Conservation (phyloP, 2,888 invertebrate genomes). For the Synergus laeviventris region DNA sequence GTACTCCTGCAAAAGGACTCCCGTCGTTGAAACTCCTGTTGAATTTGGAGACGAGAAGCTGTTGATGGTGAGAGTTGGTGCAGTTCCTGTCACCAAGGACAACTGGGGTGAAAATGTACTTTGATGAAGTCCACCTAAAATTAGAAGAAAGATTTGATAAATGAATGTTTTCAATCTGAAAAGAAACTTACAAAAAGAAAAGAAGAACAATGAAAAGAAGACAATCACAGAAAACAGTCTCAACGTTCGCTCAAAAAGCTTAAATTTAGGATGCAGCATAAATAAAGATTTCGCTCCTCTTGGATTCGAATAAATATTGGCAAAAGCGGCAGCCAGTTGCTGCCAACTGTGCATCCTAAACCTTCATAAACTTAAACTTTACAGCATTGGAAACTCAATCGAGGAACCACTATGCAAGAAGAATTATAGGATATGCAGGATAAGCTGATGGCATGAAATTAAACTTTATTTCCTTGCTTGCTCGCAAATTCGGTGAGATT, state of each 20-base stretch:
- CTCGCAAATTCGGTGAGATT: neutral
- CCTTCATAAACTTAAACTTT: too few species aligned
- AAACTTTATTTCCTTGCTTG: slow-evolving; percentile 35
- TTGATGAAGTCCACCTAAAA: slow-evolving; percentile 67
- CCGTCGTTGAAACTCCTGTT: slow-evolving; percentile 65
- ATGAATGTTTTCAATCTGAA: neutral
- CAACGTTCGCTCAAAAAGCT: too few species aligned
- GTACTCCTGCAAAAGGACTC: slow-evolving; percentile 73
- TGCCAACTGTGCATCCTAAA: slow-evolving; percentile 37
- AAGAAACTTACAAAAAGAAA: neutral
- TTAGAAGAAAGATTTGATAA: slow-evolving; percentile 1
- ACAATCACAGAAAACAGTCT: neutral
- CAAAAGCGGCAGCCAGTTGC: slow-evolving; percentile 36
- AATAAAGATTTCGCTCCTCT: neutral
- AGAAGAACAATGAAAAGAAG: too few species aligned
- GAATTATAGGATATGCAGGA: slow-evolving; percentile 39
- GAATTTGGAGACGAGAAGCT: slow-evolving; percentile 70
- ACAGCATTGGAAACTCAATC: neutral
- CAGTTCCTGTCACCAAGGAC: slow-evolving; percentile 69
- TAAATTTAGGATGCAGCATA: too few species aligned
- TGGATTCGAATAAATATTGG: slow-evolving; percentile 30
- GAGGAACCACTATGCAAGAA: slow-evolving; percentile 33
- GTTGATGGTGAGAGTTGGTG: slow-evolving; percentile 69
- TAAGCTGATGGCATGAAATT: slow-evolving; percentile 42
- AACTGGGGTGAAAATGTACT: slow-evolving; percentile 70